Evolutionary conservation across 2,888 invertebrate genomes (phyloP).

Genomic region (Phasia obesa): DNA sequence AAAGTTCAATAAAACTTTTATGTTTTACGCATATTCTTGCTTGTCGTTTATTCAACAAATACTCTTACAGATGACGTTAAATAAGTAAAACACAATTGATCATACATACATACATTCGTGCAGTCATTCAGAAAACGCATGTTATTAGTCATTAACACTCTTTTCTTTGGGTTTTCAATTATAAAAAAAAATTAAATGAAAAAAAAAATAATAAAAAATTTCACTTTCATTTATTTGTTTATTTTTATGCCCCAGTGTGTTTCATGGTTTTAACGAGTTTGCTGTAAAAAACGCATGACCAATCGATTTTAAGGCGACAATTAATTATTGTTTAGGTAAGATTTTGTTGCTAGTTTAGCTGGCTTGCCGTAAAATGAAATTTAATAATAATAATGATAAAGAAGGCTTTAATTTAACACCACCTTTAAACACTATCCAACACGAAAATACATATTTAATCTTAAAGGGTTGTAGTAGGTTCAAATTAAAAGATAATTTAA

Average conservation of each 20-base stretch:
- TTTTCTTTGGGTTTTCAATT: slow-evolving; percentile 17
- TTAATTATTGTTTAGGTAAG: not conserved
- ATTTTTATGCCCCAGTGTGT: slow-evolving; percentile 1
- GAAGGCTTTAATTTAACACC: not conserved
- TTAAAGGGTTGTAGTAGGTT: too few relatives aligned
- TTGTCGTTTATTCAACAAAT: not conserved
- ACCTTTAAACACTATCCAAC: not conserved
- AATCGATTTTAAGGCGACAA: slow-evolving; percentile 39
- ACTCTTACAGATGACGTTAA: too few relatives aligned
- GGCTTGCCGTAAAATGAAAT: not conserved
- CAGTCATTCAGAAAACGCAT: slow-evolving; percentile 50
- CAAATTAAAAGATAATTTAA: too few relatives aligned
- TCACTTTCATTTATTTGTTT: slow-evolving; percentile 42
- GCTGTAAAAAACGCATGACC: slow-evolving; percentile 29
- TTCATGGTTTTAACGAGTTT: not conserved
- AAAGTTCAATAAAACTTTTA: slow-evolving; percentile 55
- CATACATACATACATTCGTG: not conserved
- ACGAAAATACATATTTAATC: not conserved
- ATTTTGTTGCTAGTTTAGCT: not conserved
- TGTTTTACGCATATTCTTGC: slow-evolving; percentile 46
- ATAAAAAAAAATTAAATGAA: not conserved
- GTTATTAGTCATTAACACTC: slow-evolving; percentile 56
- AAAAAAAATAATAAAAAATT: slow-evolving; percentile 15
- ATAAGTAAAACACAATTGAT: not conserved
- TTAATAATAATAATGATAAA: slow-evolving; percentile 1